phyloP scores from a whole-genome alignment of 2,888 invertebrate species.

The Athalia rosae region DNA sequence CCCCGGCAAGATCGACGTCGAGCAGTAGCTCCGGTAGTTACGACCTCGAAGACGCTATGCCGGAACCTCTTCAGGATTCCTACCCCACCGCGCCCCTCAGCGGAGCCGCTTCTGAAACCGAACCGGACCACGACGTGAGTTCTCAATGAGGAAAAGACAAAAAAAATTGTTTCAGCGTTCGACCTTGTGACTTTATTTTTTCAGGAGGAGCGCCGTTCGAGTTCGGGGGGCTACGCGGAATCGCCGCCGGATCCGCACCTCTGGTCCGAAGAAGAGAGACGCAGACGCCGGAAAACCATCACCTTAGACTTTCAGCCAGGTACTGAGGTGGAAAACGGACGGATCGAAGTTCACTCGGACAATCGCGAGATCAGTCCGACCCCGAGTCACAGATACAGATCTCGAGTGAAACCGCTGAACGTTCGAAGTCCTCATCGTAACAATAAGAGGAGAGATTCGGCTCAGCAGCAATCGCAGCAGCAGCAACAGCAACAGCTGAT shows the following conservation, averaged over 20 bases:
- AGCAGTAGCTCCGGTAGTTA: conserved; percentile 72
- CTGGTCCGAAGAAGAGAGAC: conserved; percentile 83
- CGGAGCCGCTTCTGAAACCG: conserved; percentile 63
- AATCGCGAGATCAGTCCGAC: conserved; percentile 61
- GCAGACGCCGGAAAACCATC: conserved; percentile 84
- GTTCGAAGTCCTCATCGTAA: conserved; percentile 61
- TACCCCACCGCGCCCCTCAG: conserved; percentile 59
- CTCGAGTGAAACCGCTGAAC: conserved; percentile 55
- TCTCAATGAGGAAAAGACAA: background rate
- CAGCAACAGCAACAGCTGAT: conserved; percentile 70
- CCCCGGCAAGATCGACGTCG: conserved; percentile 67
- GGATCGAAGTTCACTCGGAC: conserved; percentile 50
- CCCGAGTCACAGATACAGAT: conserved; percentile 63
- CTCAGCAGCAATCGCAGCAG: conserved; percentile 31
- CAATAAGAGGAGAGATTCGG: conserved; percentile 61
- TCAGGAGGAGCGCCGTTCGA: conserved; percentile 66
- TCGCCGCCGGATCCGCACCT: conserved; percentile 66
- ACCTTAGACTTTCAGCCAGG: conserved; percentile 83
- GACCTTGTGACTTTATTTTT: background rate
- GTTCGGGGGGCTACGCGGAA: conserved; percentile 70
- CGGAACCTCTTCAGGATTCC: conserved; percentile 60
- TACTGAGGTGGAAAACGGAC: conserved; percentile 74
- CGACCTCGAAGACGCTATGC: conserved; percentile 70
- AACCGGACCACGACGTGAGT: conserved; percentile 66
- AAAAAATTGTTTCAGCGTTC: background rate